A percentile compares a stretch with the other conserved stretches of the same genome.
Evolutionary conservation across 2,888 invertebrate genomes (phyloP).

Genomic region (Hypomecis atomaria): DNA sequence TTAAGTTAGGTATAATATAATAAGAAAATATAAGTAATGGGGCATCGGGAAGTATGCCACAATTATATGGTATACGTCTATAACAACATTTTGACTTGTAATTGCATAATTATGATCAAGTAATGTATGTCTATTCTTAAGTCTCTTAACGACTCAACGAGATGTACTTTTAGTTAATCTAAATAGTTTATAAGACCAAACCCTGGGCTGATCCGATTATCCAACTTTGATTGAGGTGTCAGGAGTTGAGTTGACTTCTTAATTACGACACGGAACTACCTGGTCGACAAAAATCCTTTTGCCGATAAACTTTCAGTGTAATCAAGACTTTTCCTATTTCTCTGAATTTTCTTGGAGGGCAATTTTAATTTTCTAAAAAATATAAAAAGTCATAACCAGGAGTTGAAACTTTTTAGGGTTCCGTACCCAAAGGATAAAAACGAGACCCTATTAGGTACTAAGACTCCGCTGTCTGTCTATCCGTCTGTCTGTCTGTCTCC

Average conservation of each 20-base stretch:
- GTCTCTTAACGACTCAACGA: neutral
- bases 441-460: too few species aligned
- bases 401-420: too few species aligned
- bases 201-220: conserved; percentile 34
- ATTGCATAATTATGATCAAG: too few species aligned
- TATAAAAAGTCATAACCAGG: too few species aligned
- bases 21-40: too few species aligned
- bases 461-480: too few species aligned
- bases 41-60: too few species aligned
- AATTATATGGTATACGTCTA: too few species aligned
- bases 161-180: conserved; percentile 27
- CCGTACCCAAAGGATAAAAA: too few species aligned
- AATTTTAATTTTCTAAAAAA: neutral
- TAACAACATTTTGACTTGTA: too few species aligned
- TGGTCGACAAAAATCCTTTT: conserved; percentile 22
- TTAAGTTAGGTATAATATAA: too few species aligned
- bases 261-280: conserved; percentile 42
- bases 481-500: too few species aligned
- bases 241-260: conserved; percentile 45
- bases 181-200: conserved; percentile 42
- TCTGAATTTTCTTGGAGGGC: neutral
- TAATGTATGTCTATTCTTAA: neutral
- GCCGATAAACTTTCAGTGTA: conserved; percentile 9
- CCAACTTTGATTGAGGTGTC: conserved; percentile 44
- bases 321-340: conserved; percentile 17